phyloP scores from a whole-genome alignment of 2,797 vertebrate species.

The Gymnothorax javanicus region DNA sequence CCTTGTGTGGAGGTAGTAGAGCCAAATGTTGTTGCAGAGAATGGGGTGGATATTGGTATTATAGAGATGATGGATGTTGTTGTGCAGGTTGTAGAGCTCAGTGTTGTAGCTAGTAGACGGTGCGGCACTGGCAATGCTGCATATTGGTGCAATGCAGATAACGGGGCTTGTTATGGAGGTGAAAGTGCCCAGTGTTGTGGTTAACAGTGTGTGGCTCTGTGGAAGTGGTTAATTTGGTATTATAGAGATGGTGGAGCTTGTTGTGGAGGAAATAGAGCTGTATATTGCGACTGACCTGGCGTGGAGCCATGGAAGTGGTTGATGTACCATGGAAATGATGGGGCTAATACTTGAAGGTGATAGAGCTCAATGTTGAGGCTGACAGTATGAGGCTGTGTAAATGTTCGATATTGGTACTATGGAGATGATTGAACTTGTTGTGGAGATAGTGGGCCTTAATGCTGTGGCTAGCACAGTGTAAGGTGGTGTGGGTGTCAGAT shows the following conservation, averaged over 20 bases:
- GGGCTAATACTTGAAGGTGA: neutral
- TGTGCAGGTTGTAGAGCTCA: conserved; percentile 42
- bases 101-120: conserved; percentile 28
- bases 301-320: too few species aligned
- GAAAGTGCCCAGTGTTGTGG: conserved; percentile 27
- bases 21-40: conserved; percentile 24
- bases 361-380: neutral
- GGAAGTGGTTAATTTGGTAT: too few species aligned
- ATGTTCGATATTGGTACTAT: neutral
- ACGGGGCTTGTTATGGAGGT: conserved; percentile 14
- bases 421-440: neutral
- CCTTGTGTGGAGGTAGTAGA: conserved; percentile 39
- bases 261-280: too few species aligned
- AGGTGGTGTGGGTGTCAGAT: too few species aligned
- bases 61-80: conserved; percentile 28
- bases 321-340: too few species aligned
- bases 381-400: neutral
- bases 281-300: too few species aligned
- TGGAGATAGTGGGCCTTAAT: neutral
- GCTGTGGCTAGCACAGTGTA: too few species aligned
- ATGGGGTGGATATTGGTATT: conserved; percentile 48
- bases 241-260: too few species aligned
- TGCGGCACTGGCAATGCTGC: too few species aligned
- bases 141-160: too few species aligned
- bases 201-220: too few species aligned